Percentiles rank a stretch among this genome's conserved stretches.
phyloP scores from a whole-genome alignment of 2,888 invertebrate genomes.

The Cordilura impudica region DNA sequence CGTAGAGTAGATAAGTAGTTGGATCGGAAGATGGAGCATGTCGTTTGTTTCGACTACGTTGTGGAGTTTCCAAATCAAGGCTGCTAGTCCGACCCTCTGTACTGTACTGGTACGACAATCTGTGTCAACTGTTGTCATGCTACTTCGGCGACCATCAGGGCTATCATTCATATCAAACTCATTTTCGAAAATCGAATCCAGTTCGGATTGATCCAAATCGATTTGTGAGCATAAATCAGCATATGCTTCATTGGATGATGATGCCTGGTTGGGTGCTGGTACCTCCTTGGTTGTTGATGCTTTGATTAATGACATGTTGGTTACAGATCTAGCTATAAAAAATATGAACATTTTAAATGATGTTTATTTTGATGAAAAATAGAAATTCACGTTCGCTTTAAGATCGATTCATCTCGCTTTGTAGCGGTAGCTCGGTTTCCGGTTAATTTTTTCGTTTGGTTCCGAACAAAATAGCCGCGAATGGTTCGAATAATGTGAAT shows the following conservation, averaged over 20 bases:
- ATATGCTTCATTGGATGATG: constrained; percentile 11
- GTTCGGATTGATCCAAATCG: background rate
- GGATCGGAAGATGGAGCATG: background rate
- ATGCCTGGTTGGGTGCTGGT: background rate
- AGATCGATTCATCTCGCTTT: constrained; percentile 24
- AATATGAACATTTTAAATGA: too few species aligned
- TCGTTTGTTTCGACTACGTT: constrained; percentile 9
- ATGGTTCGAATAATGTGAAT: too few species aligned
- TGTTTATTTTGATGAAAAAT: constrained; percentile 4
- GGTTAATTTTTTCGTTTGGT: constrained; percentile 19
- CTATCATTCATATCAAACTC: background rate
- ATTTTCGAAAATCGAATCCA: constrained; percentile 12
- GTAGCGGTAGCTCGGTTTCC: constrained; percentile 14
- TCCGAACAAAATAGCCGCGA: constrained; percentile 23
- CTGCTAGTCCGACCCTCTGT: background rate
- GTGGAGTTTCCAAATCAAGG: constrained; percentile 1
- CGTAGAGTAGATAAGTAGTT: too few species aligned
- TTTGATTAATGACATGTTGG: background rate
- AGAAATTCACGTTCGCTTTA: background rate
- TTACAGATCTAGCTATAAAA: background rate
- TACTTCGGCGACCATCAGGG: background rate
- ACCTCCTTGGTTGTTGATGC: background rate
- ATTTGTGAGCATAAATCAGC: constrained; percentile 19
- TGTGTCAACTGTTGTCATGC: background rate
- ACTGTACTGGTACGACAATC: constrained; percentile 1